phyloP scores from a whole-genome alignment of 1,140 invertebrate species.

The Lepidurus apus region DNA sequence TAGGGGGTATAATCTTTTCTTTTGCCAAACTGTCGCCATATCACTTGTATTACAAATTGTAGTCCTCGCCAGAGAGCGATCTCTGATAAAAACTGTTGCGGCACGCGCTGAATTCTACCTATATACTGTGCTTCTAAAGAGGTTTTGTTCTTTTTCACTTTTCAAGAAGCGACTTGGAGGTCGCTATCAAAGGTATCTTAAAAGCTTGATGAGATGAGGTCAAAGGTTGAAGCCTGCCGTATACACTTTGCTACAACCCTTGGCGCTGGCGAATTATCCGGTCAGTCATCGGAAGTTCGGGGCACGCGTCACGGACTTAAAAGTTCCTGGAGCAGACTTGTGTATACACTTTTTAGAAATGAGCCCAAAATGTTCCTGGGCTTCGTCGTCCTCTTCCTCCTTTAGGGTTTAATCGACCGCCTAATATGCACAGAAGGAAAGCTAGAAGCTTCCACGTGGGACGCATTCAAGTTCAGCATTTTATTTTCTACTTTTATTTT shows the following conservation, averaged over 20 bases:
- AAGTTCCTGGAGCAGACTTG: background rate
- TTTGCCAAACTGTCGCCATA: background rate
- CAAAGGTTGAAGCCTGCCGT: background rate
- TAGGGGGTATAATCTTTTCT: no score
- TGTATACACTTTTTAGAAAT: background rate
- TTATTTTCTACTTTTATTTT: no score
- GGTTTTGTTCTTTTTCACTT: background rate
- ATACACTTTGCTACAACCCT: background rate
- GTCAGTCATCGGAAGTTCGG: slow-evolving; percentile 6
- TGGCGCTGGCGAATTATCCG: background rate
- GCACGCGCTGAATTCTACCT: background rate
- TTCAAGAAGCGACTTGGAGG: background rate
- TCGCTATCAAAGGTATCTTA: background rate
- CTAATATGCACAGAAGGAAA: background rate
- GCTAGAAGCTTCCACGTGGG: no score
- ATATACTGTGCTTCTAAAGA: background rate
- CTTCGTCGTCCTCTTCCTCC: background rate
- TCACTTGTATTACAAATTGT: background rate
- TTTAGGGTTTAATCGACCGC: background rate
- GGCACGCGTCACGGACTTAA: background rate
- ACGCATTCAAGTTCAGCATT: no score
- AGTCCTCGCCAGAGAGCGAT: background rate
- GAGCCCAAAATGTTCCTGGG: background rate
- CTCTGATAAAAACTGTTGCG: background rate
- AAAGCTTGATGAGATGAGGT: slow-evolving; percentile 21